Evolutionary conservation across 92 coral and sea anemone species (phyloP).

Genomic region (Zoanthus solanderi): DNA sequence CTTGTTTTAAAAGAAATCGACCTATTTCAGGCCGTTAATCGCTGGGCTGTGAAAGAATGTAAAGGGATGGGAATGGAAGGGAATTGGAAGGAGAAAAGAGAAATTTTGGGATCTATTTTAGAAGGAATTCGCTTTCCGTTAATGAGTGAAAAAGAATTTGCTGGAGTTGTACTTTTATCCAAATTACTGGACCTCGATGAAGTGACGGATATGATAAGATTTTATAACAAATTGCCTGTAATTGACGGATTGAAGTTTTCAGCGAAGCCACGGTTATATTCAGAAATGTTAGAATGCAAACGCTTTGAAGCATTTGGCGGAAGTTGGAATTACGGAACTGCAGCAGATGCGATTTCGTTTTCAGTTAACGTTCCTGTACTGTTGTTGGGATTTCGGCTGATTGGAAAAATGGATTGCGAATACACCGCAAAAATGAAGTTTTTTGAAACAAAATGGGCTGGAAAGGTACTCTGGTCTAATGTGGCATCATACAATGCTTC

Average conservation of each 20-base stretch:
- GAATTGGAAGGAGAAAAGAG: slow-evolving; percentile 48
- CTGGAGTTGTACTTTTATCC: slow-evolving; percentile 45
- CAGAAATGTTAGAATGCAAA: not conserved
- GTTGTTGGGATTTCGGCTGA: slow-evolving; percentile 26
- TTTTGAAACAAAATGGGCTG: not conserved
- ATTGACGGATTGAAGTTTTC: slow-evolving; percentile 18
- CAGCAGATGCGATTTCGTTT: slow-evolving; percentile 12
- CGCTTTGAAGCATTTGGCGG: slow-evolving; percentile 15
- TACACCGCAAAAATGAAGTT: not conserved
- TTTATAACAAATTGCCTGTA: slow-evolving; percentile 20
- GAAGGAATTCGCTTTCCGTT: slow-evolving; percentile 62
- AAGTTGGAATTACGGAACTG: not conserved
- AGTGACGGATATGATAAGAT: slow-evolving; percentile 24
- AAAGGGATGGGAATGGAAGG: slow-evolving; percentile 33
- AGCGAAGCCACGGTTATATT: not conserved
- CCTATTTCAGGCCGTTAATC: slow-evolving; percentile 67
- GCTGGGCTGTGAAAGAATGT: slow-evolving; percentile 68
- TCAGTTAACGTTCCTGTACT: not conserved
- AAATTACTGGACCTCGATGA: slow-evolving; percentile 34
- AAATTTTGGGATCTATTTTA: slow-evolving; percentile 54
- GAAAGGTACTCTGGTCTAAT: not conserved
- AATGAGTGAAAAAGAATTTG: slow-evolving; percentile 63
- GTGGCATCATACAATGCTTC: not conserved
- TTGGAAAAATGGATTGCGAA: not conserved
- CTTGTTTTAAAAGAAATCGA: slow-evolving; percentile 66